phyloP scores from a whole-genome alignment of 2,888 invertebrate genomes.

The Noctuana brunneofusca region DNA sequence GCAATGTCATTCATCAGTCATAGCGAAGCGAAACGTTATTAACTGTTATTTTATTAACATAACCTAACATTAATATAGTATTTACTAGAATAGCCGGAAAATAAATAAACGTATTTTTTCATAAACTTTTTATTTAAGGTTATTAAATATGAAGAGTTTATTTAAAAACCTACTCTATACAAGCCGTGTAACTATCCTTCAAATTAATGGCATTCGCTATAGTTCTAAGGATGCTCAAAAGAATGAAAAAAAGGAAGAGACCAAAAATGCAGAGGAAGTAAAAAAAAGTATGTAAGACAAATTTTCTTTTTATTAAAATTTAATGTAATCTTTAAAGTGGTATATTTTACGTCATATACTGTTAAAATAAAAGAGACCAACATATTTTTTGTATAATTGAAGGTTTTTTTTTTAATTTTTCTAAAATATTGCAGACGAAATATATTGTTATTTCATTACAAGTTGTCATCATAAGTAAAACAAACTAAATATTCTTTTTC shows the following conservation, averaged over 20 bases:
- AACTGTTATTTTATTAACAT: too few relatives aligned
- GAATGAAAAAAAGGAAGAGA: conserved; percentile 47
- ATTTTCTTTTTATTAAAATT: not conserved
- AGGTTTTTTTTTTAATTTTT: too few relatives aligned
- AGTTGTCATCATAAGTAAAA: conserved; percentile 48
- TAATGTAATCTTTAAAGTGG: too few relatives aligned
- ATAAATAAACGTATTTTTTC: not conserved
- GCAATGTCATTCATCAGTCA: too few relatives aligned
- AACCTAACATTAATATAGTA: conserved; percentile 20
- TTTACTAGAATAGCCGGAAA: not conserved
- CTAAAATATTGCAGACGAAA: too few relatives aligned
- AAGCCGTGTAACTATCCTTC: conserved; percentile 40
- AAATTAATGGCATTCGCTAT: conserved; percentile 49
- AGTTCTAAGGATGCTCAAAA: conserved; percentile 56
- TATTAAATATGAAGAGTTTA: conserved; percentile 64
- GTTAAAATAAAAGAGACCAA: too few relatives aligned
- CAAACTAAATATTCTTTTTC: conserved; percentile 55
- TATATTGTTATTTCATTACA: too few relatives aligned
- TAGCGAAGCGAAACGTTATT: too few relatives aligned
- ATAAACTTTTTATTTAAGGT: not conserved
- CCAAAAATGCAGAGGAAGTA: conserved; percentile 62
- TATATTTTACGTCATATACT: too few relatives aligned
- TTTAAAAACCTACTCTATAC: conserved; percentile 53
- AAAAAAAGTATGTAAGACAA: conserved; percentile 67
- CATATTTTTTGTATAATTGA: too few relatives aligned